Conservation (phyloP, 2,113 vertebrate species). For the Taxidea taxus region DNA sequence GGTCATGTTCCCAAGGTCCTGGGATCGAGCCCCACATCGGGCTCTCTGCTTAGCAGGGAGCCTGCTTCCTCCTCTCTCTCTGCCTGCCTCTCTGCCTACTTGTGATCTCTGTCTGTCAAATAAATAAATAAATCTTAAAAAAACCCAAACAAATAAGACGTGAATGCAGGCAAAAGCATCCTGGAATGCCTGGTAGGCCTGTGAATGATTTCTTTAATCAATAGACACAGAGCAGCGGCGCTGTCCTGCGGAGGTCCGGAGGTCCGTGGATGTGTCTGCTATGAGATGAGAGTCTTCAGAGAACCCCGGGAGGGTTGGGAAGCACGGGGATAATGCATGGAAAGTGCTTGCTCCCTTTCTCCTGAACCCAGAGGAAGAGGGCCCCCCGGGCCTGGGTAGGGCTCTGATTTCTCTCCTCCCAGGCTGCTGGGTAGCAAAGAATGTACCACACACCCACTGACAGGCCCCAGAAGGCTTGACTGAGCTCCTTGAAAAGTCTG, state of each 20-base stretch:
- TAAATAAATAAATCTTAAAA: too few relatives aligned
- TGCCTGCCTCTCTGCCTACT: too few relatives aligned
- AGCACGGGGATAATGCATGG: neutral
- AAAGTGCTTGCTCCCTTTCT: too few relatives aligned
- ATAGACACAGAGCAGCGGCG: neutral
- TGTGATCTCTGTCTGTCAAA: too few relatives aligned
- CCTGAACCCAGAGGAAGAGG: neutral
- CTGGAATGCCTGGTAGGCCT: neutral
- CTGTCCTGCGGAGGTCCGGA: neutral
- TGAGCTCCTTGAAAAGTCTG: constrained; percentile 12
- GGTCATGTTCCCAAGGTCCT: too few relatives aligned
- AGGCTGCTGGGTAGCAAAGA: neutral
- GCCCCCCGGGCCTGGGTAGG: neutral
- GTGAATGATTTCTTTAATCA: neutral
- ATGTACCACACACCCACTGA: neutral
- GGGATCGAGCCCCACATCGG: too few relatives aligned
- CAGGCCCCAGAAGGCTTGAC: neutral
- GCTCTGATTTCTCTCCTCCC: neutral
- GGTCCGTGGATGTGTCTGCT: neutral
- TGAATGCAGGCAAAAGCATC: neutral
- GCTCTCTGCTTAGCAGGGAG: too few relatives aligned
- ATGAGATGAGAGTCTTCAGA: neutral
- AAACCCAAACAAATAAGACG: neutral
- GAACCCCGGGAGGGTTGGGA: neutral
- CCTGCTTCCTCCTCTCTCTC: too few relatives aligned